Evolutionary conservation across 1,140 invertebrate genomes (phyloP), one percentile per base, ranked within the genome.

Genomic region (Trachelipus rathkii): DNA sequence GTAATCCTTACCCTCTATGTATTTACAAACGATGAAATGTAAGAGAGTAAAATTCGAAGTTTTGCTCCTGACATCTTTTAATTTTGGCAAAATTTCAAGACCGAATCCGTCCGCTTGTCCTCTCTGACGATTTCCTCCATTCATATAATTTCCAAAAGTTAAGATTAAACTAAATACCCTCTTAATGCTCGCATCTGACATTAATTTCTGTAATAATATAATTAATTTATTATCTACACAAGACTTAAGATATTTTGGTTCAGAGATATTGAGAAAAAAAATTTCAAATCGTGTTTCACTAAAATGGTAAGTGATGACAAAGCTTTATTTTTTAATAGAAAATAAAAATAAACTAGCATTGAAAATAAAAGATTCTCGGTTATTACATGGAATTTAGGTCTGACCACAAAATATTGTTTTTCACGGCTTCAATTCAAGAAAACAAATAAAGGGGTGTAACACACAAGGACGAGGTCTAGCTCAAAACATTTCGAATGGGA

Each of bases 21-120:
- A 96, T 0, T 90, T 89, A 77, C 89, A 89, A 0, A 97, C 95
- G 13, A 97, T 91, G 83, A 94, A 98, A 84, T 97, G 94, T 0
- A 98, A 86, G n/a, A 98, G 85, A 43, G 94, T 98, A 44, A 92
- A 89, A 79, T 87, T 89, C 80, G 94, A 91, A 85, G 95, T 96
- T 5, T 53, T 67, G 71, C 93, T 95, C 87, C 97, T 98, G 0
- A 98, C 95, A 86, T 99, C 96, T 85, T 92, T 95, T 10, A 99
- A 84, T 86, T 97, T 98, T 0, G 92, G 88, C 10, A 99, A 86
- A 83, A 99, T 98, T 83, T 98, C 96, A 6, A 99, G 85, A 7
- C 93, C 94, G 83, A 98, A 98, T 0, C 96, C 96, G 86, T 98
- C 96, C 0, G 96, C 96, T 86, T 98, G 95, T 0, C 96, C 96